A percentile compares a stretch with the other conserved stretches of the same genome.
These are phyloP conservation scores for Aspidoscelis tigris DNA, from an alignment of 2,113 vertebrate genomes.

Conservation along the genomic window DNA sequence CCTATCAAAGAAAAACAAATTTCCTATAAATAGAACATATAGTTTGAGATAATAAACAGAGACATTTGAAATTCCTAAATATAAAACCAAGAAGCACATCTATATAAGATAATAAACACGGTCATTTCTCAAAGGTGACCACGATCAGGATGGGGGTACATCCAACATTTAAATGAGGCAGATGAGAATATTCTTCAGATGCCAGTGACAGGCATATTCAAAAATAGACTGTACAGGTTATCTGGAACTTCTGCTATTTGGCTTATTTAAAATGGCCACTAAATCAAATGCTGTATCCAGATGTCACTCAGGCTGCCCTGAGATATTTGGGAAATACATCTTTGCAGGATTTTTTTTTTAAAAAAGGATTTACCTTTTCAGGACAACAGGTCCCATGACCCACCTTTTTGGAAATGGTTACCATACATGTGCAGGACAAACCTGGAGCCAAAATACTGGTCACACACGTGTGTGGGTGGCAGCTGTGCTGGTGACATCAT, in stretches of 20 bases:
- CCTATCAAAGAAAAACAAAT: constrained; percentile 71
- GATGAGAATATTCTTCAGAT: not conserved
- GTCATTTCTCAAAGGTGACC: not conserved
- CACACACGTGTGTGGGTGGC: too few species aligned
- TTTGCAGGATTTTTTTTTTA: too few species aligned
- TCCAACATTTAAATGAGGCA: not conserved
- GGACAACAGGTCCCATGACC: too few species aligned
- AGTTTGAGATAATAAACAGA: not conserved
- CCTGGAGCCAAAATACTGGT: too few species aligned
- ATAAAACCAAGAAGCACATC: not conserved
- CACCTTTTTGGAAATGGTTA: too few species aligned
- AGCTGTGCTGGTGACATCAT: too few species aligned
- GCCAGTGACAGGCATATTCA: not conserved
- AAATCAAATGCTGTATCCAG: too few species aligned
- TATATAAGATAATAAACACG: not conserved
- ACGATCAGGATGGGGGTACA: not conserved
- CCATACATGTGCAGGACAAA: too few species aligned
- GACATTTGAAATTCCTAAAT: not conserved
- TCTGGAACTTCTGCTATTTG: not conserved
- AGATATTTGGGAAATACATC: too few species aligned
- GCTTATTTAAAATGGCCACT: too few species aligned
- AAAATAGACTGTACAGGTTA: not conserved
- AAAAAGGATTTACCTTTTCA: too few species aligned
- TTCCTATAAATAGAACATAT: not conserved
- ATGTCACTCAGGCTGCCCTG: too few species aligned